Conservation (phyloP, 1,140 invertebrate genomes). For the Rhyzopertha dominica region DNA sequence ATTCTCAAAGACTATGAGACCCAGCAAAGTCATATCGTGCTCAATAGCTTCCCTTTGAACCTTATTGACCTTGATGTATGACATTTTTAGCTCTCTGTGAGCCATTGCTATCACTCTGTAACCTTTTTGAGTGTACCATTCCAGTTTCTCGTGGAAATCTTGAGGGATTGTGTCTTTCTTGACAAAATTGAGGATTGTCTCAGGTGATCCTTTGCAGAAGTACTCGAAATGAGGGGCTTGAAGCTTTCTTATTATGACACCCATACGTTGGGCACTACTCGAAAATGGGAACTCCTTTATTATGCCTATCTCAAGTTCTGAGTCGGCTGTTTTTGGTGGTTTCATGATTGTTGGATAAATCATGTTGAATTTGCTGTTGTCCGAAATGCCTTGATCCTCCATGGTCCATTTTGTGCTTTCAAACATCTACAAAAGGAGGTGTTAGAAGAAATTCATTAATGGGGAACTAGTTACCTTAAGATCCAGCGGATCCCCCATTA, state of each 20-base stretch:
- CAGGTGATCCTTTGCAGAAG: conserved; percentile 92
- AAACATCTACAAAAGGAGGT: conserved; percentile 70
- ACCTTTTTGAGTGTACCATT: conserved; percentile 78
- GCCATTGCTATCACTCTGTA: conserved; percentile 86
- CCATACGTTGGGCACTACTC: conserved; percentile 84
- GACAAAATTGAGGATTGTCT: conserved; percentile 69
- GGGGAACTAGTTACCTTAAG: conserved; percentile 61
- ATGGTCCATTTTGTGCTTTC: conserved; percentile 68
- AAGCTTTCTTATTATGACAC: conserved; percentile 75
- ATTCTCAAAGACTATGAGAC: conserved; percentile 91
- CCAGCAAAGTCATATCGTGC: conserved; percentile 78
- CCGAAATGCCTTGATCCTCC: conserved; percentile 67
- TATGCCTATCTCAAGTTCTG: conserved; percentile 53
- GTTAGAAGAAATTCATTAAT: conserved; percentile 45
- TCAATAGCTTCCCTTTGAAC: conserved; percentile 74
- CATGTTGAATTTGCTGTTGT: conserved; percentile 70
- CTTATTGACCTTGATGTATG: conserved; percentile 58
- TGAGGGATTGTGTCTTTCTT: conserved; percentile 55
- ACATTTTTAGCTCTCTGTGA: conserved; percentile 58
- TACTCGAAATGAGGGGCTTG: conserved; percentile 66
- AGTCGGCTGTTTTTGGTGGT: conserved; percentile 52
- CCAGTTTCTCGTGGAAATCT: conserved; percentile 66
- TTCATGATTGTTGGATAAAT: conserved; percentile 74
- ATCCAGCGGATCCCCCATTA: conserved; percentile 91
- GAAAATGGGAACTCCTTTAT: conserved; percentile 93